These are phyloP conservation scores for Delphinapterus leucas DNA, from an alignment of 2,113 vertebrate species.

Conservation along the genomic window DNA sequence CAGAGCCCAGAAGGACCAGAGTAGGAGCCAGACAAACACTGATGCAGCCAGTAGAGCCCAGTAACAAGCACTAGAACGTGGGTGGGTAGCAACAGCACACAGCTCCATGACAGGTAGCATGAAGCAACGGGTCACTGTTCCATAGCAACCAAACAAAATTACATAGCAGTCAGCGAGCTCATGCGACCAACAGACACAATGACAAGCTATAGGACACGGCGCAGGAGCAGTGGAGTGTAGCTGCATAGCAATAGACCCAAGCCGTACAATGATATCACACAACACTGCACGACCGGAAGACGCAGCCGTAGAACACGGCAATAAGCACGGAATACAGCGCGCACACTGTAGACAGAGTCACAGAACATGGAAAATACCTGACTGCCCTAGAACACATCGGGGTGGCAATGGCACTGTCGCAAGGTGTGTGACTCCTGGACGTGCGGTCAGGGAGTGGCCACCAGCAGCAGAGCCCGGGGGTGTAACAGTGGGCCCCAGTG, in stretches of 20 bases:
- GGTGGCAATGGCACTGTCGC: not conserved
- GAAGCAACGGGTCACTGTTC: not conserved
- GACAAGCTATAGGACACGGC: not conserved
- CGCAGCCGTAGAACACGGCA: accelerated
- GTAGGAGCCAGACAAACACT: not conserved
- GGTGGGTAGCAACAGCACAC: not conserved
- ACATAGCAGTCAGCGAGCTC: not conserved
- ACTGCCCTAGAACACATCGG: not conserved
- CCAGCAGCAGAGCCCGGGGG: not conserved
- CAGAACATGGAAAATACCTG: too few relatives aligned
- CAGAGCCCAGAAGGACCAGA: not conserved
- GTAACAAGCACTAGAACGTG: not conserved
- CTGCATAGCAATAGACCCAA: not conserved
- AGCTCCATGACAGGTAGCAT: not conserved
- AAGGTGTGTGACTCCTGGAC: not conserved
- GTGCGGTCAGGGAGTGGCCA: not conserved
- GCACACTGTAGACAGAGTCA: not conserved
- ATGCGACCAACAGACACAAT: not conserved
- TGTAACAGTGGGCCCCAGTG: not conserved
- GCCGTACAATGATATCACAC: too few relatives aligned
- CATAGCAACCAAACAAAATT: conserved; percentile 58
- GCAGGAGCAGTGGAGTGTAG: not conserved
- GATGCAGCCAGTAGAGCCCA: not conserved
- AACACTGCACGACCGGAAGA: not conserved
- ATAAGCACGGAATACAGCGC: accelerated